Evolutionary conservation across 1,140 invertebrate genomes (phyloP).

Genomic region (Drosophila biarmipes): DNA sequence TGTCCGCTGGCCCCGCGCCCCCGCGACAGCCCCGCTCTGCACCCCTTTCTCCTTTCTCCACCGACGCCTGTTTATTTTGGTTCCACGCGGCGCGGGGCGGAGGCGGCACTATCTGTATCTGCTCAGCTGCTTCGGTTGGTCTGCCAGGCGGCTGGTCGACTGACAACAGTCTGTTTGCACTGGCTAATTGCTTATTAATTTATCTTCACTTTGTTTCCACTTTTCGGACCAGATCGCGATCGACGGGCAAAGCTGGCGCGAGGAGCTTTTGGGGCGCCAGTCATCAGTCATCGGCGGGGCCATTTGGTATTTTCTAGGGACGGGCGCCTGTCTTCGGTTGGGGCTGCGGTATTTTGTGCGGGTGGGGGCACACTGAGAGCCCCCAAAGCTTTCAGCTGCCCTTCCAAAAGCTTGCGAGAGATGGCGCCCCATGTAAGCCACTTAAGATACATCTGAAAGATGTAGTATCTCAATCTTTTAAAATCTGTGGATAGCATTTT

Average conservation of each 20-base stretch:
- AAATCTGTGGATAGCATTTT: too few species aligned
- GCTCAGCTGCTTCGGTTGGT: conserved; percentile 43
- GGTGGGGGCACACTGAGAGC: background rate
- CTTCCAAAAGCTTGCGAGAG: background rate
- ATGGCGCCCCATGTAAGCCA: too few species aligned
- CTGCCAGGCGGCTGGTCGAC: conserved; percentile 4
- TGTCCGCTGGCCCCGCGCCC: conserved; percentile 14
- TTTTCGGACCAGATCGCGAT: conserved; percentile 29
- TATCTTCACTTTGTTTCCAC: conserved; percentile 30
- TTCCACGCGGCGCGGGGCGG: conserved; percentile 23
- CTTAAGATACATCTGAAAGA: too few species aligned
- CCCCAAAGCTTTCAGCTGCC: background rate
- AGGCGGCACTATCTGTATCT: conserved; percentile 45
- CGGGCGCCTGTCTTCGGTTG: background rate
- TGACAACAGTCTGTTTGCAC: conserved; percentile 57
- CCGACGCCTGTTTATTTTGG: conserved; percentile 64
- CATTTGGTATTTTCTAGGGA: background rate
- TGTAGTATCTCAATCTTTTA: too few species aligned
- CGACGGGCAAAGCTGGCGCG: background rate
- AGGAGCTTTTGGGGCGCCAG: background rate
- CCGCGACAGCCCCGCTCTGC: conserved; percentile 6
- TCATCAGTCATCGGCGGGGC: background rate
- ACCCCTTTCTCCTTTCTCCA: conserved; percentile 4
- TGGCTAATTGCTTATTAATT: conserved; percentile 64
- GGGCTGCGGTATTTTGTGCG: background rate